Conservation (phyloP, 1,140 invertebrate species). For the Trinorchestia longiramus region DNA sequence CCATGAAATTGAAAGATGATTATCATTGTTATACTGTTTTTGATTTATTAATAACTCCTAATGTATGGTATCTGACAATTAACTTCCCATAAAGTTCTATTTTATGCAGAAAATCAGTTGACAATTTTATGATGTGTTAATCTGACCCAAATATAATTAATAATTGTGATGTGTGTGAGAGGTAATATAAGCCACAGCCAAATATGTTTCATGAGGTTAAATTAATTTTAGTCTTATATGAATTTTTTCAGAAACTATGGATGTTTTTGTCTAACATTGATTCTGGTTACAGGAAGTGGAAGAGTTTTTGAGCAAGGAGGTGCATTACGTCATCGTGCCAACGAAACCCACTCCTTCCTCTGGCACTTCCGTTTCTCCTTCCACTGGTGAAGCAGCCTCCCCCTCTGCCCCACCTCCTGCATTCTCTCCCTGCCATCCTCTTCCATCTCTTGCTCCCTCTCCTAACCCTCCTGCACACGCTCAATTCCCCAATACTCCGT, state of each 20-base stretch:
- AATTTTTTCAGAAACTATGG: too few relatives aligned
- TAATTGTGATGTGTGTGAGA: too few relatives aligned
- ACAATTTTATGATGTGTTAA: too few relatives aligned
- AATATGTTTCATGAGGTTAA: too few relatives aligned
- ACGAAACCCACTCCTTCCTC: not conserved
- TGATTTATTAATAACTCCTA: not conserved
- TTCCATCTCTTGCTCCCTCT: not conserved
- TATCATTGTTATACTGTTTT: too few relatives aligned
- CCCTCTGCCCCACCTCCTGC: not conserved
- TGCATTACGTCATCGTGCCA: not conserved
- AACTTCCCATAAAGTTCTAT: not conserved
- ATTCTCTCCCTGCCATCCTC: not conserved
- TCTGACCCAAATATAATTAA: too few relatives aligned
- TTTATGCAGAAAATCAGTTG: not conserved
- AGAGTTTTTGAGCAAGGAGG: conserved; percentile 1
- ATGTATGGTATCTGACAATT: not conserved
- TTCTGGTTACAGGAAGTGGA: conserved; percentile 4
- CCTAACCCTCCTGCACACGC: not conserved
- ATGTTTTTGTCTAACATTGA: too few relatives aligned
- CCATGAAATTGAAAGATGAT: too few relatives aligned
- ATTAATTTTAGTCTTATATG: too few relatives aligned
- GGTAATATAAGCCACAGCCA: too few relatives aligned
- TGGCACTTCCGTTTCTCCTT: not conserved
- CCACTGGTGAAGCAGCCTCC: not conserved
- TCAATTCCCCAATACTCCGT: not conserved